phyloP scores from a whole-genome alignment of 2,113 vertebrate genomes.

The Hypomesus transpacificus region DNA sequence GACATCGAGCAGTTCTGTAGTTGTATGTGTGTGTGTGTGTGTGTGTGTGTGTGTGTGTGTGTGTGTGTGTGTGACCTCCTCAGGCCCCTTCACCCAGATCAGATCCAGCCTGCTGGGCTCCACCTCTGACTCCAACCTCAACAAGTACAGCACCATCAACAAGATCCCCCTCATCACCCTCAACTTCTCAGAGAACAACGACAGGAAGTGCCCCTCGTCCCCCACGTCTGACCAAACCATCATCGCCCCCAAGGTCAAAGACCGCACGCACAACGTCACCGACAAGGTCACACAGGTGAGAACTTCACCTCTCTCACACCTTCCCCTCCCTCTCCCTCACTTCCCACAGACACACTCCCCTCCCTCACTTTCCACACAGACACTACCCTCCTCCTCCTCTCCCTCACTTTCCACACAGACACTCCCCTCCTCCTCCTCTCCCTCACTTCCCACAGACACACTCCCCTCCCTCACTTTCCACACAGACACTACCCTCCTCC shows the following conservation, averaged over 20 bases:
- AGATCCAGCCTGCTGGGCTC: conserved; percentile 95
- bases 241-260: conserved; percentile 97
- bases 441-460: too few species aligned
- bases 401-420: too few species aligned
- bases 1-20: conserved; percentile 18
- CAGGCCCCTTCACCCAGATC: conserved; percentile 97
- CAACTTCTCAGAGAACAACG: conserved; percentile 96
- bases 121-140: conserved; percentile 97
- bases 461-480: too few species aligned
- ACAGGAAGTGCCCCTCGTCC: conserved; percentile 91
- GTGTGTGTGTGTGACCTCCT: conserved; percentile 31
- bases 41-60: conserved; percentile 32
- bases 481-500: too few species aligned
- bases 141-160: conserved; percentile 98
- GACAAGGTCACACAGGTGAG: conserved; percentile 98
- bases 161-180: conserved; percentile 97
- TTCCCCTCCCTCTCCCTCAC: too few species aligned
- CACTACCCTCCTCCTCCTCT: background rate
- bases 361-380: too few species aligned
- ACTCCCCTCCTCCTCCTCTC: too few species aligned
- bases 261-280: conserved; percentile 95
- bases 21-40: conserved; percentile 41
- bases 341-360: too few species aligned
- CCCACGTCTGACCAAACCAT: conserved; percentile 97
- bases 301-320: background rate